A percentile compares a stretch with the other conserved stretches of the same genome.
phyloP scores from a whole-genome alignment of 1,140 invertebrate genomes.

The Magallana gigas region DNA sequence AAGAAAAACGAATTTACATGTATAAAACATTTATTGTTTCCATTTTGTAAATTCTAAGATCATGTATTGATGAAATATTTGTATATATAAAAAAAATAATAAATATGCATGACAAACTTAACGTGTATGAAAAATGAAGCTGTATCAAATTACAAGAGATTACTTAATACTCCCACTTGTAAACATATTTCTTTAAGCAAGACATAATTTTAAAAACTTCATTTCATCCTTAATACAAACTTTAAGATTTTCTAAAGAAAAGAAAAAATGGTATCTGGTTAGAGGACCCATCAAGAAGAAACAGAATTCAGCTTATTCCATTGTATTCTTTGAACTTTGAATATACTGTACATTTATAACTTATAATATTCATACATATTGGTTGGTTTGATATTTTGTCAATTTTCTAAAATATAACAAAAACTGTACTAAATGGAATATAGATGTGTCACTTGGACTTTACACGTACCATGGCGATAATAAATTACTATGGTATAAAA shows the following conservation, averaged over 20 bases:
- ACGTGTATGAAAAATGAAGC: neutral
- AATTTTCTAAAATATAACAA: too few species aligned
- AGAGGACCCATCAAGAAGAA: too few species aligned
- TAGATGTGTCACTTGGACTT: neutral
- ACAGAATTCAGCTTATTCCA: too few species aligned
- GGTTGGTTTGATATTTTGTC: too few species aligned
- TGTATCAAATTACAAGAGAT: neutral
- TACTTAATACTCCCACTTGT: neutral
- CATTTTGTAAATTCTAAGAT: slow-evolving; percentile 27
- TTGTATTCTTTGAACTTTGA: too few species aligned
- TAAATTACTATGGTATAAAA: slow-evolving; percentile 22
- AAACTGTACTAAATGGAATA: too few species aligned
- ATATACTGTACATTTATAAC: too few species aligned
- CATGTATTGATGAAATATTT: slow-evolving; percentile 16
- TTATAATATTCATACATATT: too few species aligned
- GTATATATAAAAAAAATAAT: slow-evolving; percentile 16
- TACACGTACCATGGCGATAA: neutral
- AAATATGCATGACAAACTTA: slow-evolving; percentile 21
- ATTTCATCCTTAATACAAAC: too few species aligned
- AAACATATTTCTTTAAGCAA: neutral
- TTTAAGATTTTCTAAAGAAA: too few species aligned
- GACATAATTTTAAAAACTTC: too few species aligned
- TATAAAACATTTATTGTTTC: slow-evolving; percentile 39
- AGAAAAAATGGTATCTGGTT: too few species aligned
- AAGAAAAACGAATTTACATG: neutral